Evolutionary conservation across 2,113 vertebrate genomes (phyloP).

Genomic region (Ia io): DNA sequence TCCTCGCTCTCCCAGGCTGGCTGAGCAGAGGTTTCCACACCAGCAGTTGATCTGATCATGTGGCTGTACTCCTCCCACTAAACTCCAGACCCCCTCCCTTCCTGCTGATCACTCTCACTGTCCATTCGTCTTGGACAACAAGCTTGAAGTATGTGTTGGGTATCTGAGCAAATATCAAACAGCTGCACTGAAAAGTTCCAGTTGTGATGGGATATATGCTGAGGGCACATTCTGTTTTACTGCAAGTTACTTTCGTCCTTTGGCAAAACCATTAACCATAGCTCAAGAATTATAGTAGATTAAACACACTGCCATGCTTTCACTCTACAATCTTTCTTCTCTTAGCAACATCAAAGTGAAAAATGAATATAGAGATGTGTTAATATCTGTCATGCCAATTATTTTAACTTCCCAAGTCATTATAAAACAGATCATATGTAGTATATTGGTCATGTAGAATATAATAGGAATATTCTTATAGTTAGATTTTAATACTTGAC

Average conservation of each 20-base stretch:
- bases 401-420: not conserved
- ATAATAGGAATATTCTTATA: not conserved
- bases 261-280: not conserved
- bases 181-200: not conserved
- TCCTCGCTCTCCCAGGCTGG: not conserved
- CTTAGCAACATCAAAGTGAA: not conserved
- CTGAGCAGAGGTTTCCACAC: not conserved
- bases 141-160: not conserved
- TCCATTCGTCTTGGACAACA: not conserved
- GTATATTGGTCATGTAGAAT: not conserved
- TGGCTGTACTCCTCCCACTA: not conserved
- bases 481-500: not conserved
- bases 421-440: not conserved
- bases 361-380: constrained; percentile 3
- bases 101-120: not conserved
- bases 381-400: not conserved
- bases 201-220: not conserved
- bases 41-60: not conserved
- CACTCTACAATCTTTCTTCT: not conserved
- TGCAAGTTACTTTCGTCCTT: not conserved
- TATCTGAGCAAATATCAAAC: not conserved
- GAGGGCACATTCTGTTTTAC: not conserved
- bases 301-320: not conserved
- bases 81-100: not conserved
- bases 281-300: not conserved